These are phyloP conservation scores for Lymantria monacha DNA, from an alignment of 2,888 invertebrate species.

Conservation along the genomic window DNA sequence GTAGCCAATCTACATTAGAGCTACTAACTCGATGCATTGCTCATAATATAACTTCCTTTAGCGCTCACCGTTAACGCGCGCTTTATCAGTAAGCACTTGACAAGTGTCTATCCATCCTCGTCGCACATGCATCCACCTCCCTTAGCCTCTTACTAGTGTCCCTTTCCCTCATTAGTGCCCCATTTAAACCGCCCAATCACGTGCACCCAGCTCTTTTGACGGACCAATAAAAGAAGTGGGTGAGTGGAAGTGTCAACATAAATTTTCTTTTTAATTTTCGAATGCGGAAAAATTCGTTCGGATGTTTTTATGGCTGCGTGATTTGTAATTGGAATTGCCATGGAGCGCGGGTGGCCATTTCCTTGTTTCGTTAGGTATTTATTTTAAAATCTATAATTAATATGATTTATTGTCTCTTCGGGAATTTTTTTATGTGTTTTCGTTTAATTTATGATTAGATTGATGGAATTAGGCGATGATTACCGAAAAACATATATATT, in stretches of 20 bases:
- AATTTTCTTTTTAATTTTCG: conserved; percentile 67
- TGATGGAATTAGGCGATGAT: no score
- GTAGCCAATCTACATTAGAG: conserved; percentile 46
- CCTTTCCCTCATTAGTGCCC: conserved; percentile 62
- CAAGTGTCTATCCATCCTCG: conserved; percentile 72
- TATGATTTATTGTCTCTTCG: conserved; percentile 8
- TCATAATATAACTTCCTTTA: conserved; percentile 61
- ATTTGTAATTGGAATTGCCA: conserved; percentile 25
- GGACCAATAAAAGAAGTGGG: conserved; percentile 76
- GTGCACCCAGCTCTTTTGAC: conserved; percentile 50
- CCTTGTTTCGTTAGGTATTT: conserved; percentile 19
- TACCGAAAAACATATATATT: no score
- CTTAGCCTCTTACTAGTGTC: conserved; percentile 49
- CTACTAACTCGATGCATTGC: conserved; percentile 44
- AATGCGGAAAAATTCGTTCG: conserved; percentile 39
- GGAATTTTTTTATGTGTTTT: conserved; percentile 3
- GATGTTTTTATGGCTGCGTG: conserved; percentile 24
- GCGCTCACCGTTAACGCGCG: conserved; percentile 63
- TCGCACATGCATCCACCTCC: conserved; percentile 44
- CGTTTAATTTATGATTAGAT: no score
- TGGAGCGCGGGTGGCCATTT: conserved; percentile 16
- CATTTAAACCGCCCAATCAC: conserved; percentile 74
- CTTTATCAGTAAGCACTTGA: conserved; percentile 73
- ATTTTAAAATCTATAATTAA: conserved; percentile 8
- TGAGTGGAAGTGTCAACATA: conserved; percentile 75